Evolutionary conservation across 1,140 invertebrate genomes (phyloP).

Genomic region (Epicauta chinensis): DNA sequence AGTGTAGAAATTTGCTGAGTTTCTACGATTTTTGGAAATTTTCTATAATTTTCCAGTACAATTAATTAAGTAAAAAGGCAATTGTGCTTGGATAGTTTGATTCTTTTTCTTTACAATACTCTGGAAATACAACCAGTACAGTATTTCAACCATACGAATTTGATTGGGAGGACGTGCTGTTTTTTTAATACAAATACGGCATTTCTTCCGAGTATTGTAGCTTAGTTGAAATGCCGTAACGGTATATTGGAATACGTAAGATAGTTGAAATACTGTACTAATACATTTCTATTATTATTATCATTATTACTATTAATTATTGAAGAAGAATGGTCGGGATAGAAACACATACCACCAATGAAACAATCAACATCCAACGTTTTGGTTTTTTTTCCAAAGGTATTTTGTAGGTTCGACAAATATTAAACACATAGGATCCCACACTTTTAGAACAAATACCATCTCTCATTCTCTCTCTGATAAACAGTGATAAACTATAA

Average conservation of each 20-base stretch:
- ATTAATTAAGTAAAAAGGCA: slow-evolving; percentile 24
- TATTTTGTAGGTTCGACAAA: slow-evolving; percentile 22
- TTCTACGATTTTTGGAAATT: slow-evolving; percentile 1
- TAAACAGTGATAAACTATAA: slow-evolving; percentile 23
- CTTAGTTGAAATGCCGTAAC: too few relatives aligned
- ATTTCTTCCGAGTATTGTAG: too few relatives aligned
- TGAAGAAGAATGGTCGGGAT: slow-evolving; percentile 6
- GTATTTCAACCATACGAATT: too few relatives aligned
- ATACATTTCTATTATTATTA: not conserved
- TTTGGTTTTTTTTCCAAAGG: not conserved
- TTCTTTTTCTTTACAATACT: too few relatives aligned
- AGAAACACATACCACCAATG: slow-evolving; percentile 27
- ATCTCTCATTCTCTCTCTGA: slow-evolving; percentile 4
- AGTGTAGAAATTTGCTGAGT: slow-evolving; percentile 20
- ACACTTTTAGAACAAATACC: slow-evolving; percentile 13
- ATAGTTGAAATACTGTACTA: slow-evolving; percentile 3
- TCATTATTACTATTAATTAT: slow-evolving; percentile 2
- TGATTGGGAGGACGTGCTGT: too few relatives aligned
- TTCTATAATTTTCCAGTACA: slow-evolving; percentile 19
- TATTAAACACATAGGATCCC: slow-evolving; percentile 26
- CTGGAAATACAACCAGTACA: too few relatives aligned
- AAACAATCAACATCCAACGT: slow-evolving; percentile 34
- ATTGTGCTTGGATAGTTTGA: slow-evolving; percentile 14
- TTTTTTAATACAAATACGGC: too few relatives aligned
- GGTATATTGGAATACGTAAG: slow-evolving; percentile 2